Evolutionary conservation across 2,113 vertebrate species (phyloP), one percentile per base, ranked within the genome.

Genomic region (Calyptommatus sinebrachiatus): DNA sequence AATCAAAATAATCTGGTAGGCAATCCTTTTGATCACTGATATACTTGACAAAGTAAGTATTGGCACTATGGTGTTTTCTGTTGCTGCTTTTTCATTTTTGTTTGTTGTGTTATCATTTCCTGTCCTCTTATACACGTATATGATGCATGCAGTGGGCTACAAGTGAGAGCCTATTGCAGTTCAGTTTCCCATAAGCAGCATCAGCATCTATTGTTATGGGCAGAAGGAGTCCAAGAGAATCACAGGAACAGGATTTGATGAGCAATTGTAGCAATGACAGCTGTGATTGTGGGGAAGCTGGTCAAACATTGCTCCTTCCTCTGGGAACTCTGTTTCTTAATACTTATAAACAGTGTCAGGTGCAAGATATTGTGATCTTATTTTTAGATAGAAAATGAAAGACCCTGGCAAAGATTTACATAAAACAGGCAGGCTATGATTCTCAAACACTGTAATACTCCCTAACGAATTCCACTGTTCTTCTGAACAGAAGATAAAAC

Each of bases 161-260:
- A 21, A 73, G 53, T 89, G 83, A 73, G 86, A 93, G 77, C 77
- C 67, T 62, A 16, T 24, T 84, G 66, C 31, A 28, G 73, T 78
- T 68, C 50, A 84, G 76, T 86, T 93, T 94, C 92, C 92, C 88
- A 90, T 81, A 89, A 1, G 2, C 80, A 62, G 50, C 73, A 83
- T 85, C 76, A 78, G 28, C 91, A 66, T 66, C 65, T 88, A 94
- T 94, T 94, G 90, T 94, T 92, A 77, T 62, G 80, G 90, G 87
- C 63, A 94, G 87, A 94, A 93, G 93, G 62, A 20, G 81, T 35
- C 81, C 82, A 82, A 77, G 85, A 69, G 83, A 83, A 83, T 57
- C 83, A 89, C 88, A 76, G 12, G 79, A 86, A 46, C 8, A 82
- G 70, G 81, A 67, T 45, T 71, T 0, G 0, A 11, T 87, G 72